phyloP scores from a whole-genome alignment of 2,888 invertebrate genomes.

The Blomia tropicalis region DNA sequence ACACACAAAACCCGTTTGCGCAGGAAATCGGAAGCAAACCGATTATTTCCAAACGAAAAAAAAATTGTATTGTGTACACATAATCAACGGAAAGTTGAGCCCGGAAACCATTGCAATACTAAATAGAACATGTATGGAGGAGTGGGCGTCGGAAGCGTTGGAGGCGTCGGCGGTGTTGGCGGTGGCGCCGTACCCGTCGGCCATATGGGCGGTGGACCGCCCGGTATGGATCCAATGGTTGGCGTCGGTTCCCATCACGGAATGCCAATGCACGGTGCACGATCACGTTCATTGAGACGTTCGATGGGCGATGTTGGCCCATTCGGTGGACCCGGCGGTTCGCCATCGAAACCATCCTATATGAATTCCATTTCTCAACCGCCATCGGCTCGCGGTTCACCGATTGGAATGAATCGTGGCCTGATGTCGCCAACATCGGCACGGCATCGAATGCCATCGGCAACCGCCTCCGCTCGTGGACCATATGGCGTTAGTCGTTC shows the following conservation, averaged over 20 bases:
- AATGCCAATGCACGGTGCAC: not conserved
- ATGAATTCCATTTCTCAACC: constrained; percentile 29
- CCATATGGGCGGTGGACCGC: not conserved
- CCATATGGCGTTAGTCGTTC: constrained; percentile 29
- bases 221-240: not conserved
- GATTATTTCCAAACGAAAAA: no score
- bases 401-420: constrained; percentile 25
- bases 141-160: not conserved
- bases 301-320: constrained; percentile 18
- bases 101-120: no score
- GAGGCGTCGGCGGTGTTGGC: no score
- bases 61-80: no score
- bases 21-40: no score
- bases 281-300: constrained; percentile 18
- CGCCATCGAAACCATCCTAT: constrained; percentile 21
- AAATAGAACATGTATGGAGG: not conserved
- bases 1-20: not conserved
- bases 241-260: not conserved
- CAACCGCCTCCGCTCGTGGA: constrained; percentile 16
- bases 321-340: constrained; percentile 23
- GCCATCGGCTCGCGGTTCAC: constrained; percentile 27
- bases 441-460: not conserved
- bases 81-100: no score
- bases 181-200: not conserved
- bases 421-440: constrained; percentile 26